Conservation (phyloP, 2,797 vertebrate genomes). For the Podargus strigoides region DNA sequence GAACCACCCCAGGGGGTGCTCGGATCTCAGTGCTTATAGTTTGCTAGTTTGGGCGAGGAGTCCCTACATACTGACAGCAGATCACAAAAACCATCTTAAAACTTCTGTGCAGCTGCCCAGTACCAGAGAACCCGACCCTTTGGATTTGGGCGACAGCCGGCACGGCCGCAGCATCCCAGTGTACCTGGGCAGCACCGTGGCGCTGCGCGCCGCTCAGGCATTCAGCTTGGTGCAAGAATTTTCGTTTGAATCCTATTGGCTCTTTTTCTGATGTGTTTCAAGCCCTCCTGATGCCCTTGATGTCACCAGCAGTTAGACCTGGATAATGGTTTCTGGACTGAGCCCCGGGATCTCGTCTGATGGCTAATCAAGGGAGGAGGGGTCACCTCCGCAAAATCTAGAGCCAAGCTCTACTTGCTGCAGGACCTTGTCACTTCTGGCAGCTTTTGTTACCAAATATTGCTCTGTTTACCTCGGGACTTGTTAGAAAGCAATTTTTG, state of each 20-base stretch:
- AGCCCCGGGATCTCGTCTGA: neutral
- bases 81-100: neutral
- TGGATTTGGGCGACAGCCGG: neutral
- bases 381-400: neutral
- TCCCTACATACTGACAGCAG: neutral
- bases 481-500: constrained; percentile 70
- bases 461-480: constrained; percentile 62
- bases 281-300: neutral
- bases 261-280: neutral
- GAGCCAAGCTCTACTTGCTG: neutral
- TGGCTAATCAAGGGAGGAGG: neutral
- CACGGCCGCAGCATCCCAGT: neutral
- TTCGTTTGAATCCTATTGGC: neutral
- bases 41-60: neutral
- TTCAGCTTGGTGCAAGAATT: neutral
- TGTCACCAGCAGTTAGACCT: neutral
- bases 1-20: neutral
- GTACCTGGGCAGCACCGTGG: fast-evolving
- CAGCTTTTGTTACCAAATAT: constrained; percentile 64
- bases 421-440: neutral
- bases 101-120: neutral
- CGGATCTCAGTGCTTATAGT: neutral
- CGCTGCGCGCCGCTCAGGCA: fast-evolving
- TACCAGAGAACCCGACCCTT: neutral
- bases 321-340: neutral